phyloP scores from a whole-genome alignment of 2,888 invertebrate species.

The Lasioglossum zephyrum region DNA sequence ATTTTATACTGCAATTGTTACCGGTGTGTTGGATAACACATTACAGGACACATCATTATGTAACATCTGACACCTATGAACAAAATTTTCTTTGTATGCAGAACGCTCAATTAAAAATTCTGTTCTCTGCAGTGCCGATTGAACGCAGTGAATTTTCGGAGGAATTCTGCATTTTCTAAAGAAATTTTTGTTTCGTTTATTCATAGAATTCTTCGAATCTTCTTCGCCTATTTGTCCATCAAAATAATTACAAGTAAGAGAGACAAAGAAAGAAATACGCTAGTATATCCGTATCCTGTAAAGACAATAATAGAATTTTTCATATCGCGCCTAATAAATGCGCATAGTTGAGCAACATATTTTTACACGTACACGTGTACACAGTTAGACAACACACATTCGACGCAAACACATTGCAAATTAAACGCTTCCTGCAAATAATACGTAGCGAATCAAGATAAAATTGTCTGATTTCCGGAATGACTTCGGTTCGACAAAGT shows the following conservation, averaged over 20 bases:
- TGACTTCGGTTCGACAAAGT: background rate
- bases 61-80: background rate
- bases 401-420: background rate
- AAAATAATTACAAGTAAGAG: background rate
- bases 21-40: background rate
- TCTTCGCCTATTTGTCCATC: background rate
- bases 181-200: background rate
- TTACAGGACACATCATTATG: background rate
- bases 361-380: background rate
- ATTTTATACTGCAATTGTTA: background rate
- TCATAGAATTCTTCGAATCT: background rate
- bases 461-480: slow-evolving; percentile 6
- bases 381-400: background rate
- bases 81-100: background rate
- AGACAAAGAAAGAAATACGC: background rate
- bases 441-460: slow-evolving; percentile 7
- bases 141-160: background rate
- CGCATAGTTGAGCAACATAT: background rate
- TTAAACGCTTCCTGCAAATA: slow-evolving; percentile 9
- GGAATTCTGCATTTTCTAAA: background rate
- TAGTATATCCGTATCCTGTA: background rate
- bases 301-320: background rate
- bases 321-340: background rate
- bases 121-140: background rate
- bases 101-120: background rate